These are phyloP conservation scores for Pachycephala philippinensis DNA, from an alignment of 2,113 vertebrate species.

Conservation along the genomic window DNA sequence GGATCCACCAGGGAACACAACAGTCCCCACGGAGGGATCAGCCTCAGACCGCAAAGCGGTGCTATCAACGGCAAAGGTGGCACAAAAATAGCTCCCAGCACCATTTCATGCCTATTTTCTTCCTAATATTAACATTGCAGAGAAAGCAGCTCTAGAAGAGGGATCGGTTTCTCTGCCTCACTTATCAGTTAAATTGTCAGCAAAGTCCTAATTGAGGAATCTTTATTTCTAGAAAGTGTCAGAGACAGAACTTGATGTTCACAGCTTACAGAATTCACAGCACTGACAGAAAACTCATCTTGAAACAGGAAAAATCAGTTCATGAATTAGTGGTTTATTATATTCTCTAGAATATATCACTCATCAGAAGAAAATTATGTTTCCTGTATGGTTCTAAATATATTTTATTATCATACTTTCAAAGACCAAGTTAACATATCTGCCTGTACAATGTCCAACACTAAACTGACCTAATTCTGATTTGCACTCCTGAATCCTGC, in stretches of 20 bases:
- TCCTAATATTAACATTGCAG: background rate
- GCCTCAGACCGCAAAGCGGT: background rate
- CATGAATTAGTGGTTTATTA: background rate
- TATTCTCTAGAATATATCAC: background rate
- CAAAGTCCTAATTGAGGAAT: constrained; percentile 13
- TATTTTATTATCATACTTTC: background rate
- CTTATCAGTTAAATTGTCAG: constrained; percentile 3
- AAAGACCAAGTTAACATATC: background rate
- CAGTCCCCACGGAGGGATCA: background rate
- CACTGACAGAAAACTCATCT: background rate
- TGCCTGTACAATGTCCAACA: background rate
- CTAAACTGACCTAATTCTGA: background rate
- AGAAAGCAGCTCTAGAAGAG: background rate
- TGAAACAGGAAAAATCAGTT: background rate
- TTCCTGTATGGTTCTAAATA: background rate
- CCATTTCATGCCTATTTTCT: background rate
- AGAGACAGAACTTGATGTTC: constrained; percentile 32
- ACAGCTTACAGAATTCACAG: constrained; percentile 25
- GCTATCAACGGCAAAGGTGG: background rate
- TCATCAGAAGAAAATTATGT: background rate
- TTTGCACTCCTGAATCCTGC: background rate
- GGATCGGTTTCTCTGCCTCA: background rate
- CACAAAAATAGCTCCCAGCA: background rate
- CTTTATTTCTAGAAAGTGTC: constrained; percentile 47
- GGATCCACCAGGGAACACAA: background rate